Evolutionary conservation across 1,140 invertebrate species (phyloP), one percentile per base, ranked within the genome.

Genomic region (Protaetia brevitarsis): DNA sequence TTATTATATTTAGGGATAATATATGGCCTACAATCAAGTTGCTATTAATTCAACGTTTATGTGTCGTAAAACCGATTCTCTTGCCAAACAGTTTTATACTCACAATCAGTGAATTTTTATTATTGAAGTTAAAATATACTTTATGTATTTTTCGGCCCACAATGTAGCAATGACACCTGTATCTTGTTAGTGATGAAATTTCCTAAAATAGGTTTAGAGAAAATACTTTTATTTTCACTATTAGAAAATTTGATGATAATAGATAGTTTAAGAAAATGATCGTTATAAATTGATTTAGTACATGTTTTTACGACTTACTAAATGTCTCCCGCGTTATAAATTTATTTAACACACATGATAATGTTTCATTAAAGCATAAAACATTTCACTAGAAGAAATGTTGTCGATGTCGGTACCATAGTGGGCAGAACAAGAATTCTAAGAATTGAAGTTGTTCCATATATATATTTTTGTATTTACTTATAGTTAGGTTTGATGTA

Each of bases 51-150:
- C 41, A 51, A 51, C 6, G 21, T 51, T 51, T 51, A 51, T 51
- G 41, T 51, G 41, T 51, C 41, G 7, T 51, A 51, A 51, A 51
- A 51, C 16, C 41, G 16, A 45, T 45, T 19, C 41, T 45, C 41
- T 45, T 45, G 41, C 41, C 41, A 45, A 45, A 45, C 41, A 45
- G 41, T 45, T 45, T 45, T 45, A 45, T 45, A 45, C 36, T n/a
- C n/a, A n/a, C n/a, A n/a, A n/a, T 41, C 34, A 37, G 34, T 3
- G 41, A 45, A 16, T 45, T 45, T 45, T 45, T 45, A 45, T 45
- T 45, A 19, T 45, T 45, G 16, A 19, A 13, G 16, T 45, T 45
- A 45, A 45, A 45, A 45, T 45, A 45, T 45, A 19, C 23, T 37
- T 45, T 45, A 45, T 45, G 41, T 45, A 45, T 1, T 21, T 45